Conservation (phyloP, 2,113 vertebrate genomes). For the Semnopithecus entellus region DNA sequence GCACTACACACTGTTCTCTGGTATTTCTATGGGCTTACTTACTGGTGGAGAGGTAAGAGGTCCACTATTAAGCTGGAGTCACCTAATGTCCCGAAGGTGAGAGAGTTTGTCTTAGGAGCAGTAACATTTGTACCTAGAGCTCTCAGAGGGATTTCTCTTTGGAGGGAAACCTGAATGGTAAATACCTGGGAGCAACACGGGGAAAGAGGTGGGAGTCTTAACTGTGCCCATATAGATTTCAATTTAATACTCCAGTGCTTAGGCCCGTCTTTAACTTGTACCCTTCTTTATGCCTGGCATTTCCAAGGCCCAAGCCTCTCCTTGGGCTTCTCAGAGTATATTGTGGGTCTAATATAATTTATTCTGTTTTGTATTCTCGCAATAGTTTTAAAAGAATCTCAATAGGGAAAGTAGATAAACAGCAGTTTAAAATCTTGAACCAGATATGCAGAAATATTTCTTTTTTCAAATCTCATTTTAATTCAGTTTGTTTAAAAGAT, state of each 20-base stretch:
- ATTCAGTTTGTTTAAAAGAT: background rate
- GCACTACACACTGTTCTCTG: background rate
- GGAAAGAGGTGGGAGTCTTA: background rate
- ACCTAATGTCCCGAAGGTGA: background rate
- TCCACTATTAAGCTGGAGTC: background rate
- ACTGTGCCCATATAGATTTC: background rate
- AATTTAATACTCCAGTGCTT: background rate
- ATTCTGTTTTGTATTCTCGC: background rate
- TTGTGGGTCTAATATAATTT: background rate
- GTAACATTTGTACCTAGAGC: background rate
- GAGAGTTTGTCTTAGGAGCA: background rate
- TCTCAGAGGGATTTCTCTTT: background rate
- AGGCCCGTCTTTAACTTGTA: background rate
- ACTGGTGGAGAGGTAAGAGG: background rate
- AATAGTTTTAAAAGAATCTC: slow-evolving; percentile 13
- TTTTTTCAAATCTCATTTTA: background rate
- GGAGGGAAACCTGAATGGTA: background rate
- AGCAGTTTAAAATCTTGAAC: slow-evolving; percentile 25
- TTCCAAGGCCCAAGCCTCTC: background rate
- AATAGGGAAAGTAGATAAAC: background rate
- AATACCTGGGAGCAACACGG: background rate
- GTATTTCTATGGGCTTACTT: background rate
- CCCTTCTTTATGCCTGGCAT: background rate
- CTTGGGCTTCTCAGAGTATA: background rate
- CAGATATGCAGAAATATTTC: background rate